Base-by-base conservation (phyloP, 92 coral and sea anemone genomes). In the Palythoa grandiflora region DNA sequence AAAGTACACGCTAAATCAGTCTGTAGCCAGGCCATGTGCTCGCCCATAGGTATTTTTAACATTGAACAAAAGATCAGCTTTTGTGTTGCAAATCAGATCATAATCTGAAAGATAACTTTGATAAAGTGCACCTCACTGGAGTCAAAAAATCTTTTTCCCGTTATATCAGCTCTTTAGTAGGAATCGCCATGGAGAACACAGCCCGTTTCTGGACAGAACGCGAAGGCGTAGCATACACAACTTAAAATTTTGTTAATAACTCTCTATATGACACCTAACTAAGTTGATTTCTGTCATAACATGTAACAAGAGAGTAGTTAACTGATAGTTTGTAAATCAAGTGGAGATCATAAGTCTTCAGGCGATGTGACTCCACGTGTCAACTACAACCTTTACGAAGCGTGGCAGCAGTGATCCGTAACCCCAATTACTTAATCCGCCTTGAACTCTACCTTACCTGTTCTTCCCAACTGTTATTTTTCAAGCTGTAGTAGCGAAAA, bases 401-500 rank as follows among this genome's bases (percentile, higher is more conserved):
- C 86, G 86, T 81, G 86, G 86, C 86, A 21, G 75, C 86, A 81
- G 17, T 81, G 86, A 81, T 81, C 86, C 86, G 86, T 81, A 81
- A 81, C 38, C 52, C 52, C 37, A 20, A 28, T 28, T 28, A 28
- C 28, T 28, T 28, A 28, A 28, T 28, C 28, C 28, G 4, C n/a
- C 38, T 39, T 38, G 50, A 36, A 40, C 20, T 21, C 17, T 17
- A 37, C 53, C 71, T 72, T 76, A n/a, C 11, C 50, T 8, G 3
- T 4, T 44, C 5, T 40, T 40, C 47, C 3, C 47, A 40, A 2
- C 6, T 40, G 50, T 8, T 44, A 44, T 44, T 59, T 59, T 14
- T 59, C 17, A 59, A 59, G 19, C 65, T 13, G n/a, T 17, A 17
- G 65, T 1, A 59, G 5, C 19, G 14, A 17, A 14, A 10, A 59